Evolutionary conservation across 2,888 invertebrate species (phyloP).

Genomic region (Orchesella flavescens): DNA sequence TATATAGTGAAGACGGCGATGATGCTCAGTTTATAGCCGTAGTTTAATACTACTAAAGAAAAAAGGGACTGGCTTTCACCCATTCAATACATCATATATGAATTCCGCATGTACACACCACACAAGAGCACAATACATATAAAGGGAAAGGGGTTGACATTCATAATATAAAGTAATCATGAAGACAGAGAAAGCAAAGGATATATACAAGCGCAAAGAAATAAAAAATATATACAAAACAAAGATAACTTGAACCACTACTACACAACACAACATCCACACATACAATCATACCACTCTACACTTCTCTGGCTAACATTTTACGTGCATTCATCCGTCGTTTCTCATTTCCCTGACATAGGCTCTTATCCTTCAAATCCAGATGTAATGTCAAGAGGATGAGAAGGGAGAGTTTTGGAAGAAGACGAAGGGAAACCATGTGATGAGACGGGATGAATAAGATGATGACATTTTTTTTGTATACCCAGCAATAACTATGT

Average conservation of each 20-base stretch:
- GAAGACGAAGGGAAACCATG: background rate
- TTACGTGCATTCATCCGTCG: constrained; percentile 54
- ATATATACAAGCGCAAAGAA: too few relatives aligned
- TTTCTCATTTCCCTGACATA: constrained; percentile 54
- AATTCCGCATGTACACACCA: too few relatives aligned
- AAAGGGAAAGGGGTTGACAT: too few relatives aligned
- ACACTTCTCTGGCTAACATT: constrained; percentile 17
- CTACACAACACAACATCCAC: background rate
- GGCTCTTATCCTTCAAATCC: constrained; percentile 43
- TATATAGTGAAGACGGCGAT: background rate
- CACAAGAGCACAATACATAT: too few relatives aligned
- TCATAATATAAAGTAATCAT: too few relatives aligned
- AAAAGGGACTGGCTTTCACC: background rate
- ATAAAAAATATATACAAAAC: too few relatives aligned
- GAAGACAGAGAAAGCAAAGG: too few relatives aligned
- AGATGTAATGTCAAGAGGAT: constrained; percentile 18
- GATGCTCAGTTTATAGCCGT: background rate
- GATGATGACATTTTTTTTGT: constrained; percentile 33
- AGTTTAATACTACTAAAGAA: too few relatives aligned
- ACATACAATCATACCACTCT: constrained; percentile 6
- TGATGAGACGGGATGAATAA: constrained; percentile 18
- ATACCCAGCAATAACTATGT: constrained; percentile 10
- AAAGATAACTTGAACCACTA: background rate
- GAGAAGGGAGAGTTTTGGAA: constrained; percentile 33
- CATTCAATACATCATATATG: constrained; percentile 24